Evolutionary conservation across 1,140 invertebrate genomes (phyloP).

Genomic region (Lucilia sericata): DNA sequence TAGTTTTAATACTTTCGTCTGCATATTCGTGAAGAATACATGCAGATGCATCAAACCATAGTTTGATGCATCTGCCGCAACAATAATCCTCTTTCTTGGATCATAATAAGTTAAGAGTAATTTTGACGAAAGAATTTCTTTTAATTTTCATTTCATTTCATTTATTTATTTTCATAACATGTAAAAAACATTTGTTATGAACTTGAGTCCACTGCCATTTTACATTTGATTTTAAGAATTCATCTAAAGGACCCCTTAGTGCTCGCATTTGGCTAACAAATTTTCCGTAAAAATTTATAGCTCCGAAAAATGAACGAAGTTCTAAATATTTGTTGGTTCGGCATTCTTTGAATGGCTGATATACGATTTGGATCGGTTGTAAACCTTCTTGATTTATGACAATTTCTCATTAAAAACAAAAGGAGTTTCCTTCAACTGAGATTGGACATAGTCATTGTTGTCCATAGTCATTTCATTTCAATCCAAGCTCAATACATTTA

Average conservation of each 20-base stretch:
- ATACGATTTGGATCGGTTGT: slow-evolving; percentile 58
- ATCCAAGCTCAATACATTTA: not conserved
- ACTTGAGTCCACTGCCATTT: slow-evolving; percentile 29
- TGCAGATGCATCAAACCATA: slow-evolving; percentile 49
- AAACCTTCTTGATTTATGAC: slow-evolving; percentile 62
- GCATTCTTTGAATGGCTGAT: slow-evolving; percentile 52
- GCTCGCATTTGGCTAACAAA: slow-evolving; percentile 53
- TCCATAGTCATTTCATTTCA: not conserved
- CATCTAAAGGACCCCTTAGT: slow-evolving; percentile 54
- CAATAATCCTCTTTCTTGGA: slow-evolving; percentile 46
- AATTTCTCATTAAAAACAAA: slow-evolving; percentile 34
- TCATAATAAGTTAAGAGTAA: slow-evolving; percentile 37
- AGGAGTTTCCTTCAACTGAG: not conserved
- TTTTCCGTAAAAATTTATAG: slow-evolving; percentile 54
- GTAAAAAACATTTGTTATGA: slow-evolving; percentile 33
- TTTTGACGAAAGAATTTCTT: slow-evolving; percentile 39
- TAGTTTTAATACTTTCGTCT: slow-evolving; percentile 55
- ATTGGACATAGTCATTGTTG: not conserved
- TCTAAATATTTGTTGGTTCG: slow-evolving; percentile 38
- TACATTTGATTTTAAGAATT: slow-evolving; percentile 45
- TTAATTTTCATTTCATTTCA: no score
- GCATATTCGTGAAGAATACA: slow-evolving; percentile 55
- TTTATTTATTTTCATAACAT: no score
- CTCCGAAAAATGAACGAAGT: slow-evolving; percentile 52
- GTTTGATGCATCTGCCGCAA: slow-evolving; percentile 44